phyloP scores from a whole-genome alignment of 2,888 invertebrate species.

The Rotaria macrura region DNA sequence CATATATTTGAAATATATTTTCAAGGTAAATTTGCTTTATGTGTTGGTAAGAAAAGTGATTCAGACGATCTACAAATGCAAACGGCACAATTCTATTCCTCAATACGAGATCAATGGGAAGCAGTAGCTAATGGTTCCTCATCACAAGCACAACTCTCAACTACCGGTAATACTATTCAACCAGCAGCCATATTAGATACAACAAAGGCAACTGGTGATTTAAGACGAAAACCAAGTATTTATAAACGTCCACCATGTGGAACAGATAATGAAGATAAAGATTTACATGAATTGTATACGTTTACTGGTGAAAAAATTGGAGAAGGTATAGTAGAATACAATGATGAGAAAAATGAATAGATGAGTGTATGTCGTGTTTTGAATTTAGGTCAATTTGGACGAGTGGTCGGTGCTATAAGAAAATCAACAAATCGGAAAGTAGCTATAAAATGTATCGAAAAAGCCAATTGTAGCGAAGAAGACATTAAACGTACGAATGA shows the following conservation, averaged over 20 bases:
- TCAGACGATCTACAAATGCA: background rate
- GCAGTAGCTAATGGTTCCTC: background rate
- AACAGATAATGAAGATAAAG: background rate
- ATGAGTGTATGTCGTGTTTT: background rate
- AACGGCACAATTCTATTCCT: slow-evolving; percentile 9
- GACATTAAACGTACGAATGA: background rate
- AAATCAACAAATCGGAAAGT: background rate
- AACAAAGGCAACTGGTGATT: background rate
- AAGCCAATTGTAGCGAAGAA: slow-evolving; percentile 13
- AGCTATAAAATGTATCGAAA: slow-evolving; percentile 6
- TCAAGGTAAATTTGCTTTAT: background rate
- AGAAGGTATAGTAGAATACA: background rate
- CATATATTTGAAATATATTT: background rate
- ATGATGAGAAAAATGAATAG: no score
- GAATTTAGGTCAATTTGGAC: background rate
- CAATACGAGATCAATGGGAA: background rate
- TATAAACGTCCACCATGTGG: background rate
- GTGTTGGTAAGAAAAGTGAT: background rate
- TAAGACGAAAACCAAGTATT: background rate
- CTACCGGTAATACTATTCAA: background rate
- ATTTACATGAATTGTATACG: background rate
- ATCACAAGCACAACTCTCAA: background rate
- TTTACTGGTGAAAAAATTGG: slow-evolving; percentile 13
- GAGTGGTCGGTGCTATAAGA: background rate
- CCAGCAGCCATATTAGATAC: background rate